Conservation (phyloP, 2,113 vertebrate species). For the Anolis sagrei region DNA sequence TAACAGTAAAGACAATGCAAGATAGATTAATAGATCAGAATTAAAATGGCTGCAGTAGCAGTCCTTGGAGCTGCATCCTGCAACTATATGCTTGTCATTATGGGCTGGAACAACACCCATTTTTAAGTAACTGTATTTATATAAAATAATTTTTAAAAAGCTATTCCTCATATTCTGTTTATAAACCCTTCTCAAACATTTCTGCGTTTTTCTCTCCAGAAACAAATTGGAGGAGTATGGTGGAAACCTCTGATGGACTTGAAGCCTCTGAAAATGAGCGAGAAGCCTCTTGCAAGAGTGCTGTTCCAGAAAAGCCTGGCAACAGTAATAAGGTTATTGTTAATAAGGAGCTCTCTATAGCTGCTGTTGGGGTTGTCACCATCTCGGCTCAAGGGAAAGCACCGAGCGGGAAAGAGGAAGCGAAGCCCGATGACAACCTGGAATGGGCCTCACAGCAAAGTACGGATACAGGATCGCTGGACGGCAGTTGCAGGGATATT, state of each 20-base stretch:
- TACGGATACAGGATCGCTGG: constrained; percentile 94
- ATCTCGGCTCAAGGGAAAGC: constrained; percentile 69
- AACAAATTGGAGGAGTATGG: constrained; percentile 98
- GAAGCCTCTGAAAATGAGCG: constrained; percentile 86
- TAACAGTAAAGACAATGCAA: not conserved
- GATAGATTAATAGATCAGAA: not conserved
- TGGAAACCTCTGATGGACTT: constrained; percentile 89
- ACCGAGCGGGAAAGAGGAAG: constrained; percentile 83
- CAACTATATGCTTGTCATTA: not conserved
- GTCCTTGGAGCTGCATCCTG: not conserved
- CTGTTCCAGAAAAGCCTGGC: constrained; percentile 64
- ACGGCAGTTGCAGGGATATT: constrained; percentile 93
- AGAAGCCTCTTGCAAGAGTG: constrained; percentile 72
- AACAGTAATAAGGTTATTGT: constrained; percentile 48
- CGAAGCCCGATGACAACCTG: constrained; percentile 88
- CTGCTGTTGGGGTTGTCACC: constrained; percentile 57
- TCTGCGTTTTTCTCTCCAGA: constrained; percentile 77
- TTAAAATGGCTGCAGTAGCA: not conserved
- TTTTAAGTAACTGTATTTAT: not conserved
- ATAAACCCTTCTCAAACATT: constrained; percentile 31
- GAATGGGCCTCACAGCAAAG: constrained; percentile 98
- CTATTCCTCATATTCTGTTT: not conserved
- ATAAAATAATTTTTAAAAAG: not conserved
- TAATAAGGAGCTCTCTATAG: constrained; percentile 60
- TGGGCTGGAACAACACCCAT: not conserved